Percentiles rank a stretch among this genome's conserved stretches.
phyloP scores from a whole-genome alignment of 2,797 vertebrate genomes.

The Sorex maritimensis region DNA sequence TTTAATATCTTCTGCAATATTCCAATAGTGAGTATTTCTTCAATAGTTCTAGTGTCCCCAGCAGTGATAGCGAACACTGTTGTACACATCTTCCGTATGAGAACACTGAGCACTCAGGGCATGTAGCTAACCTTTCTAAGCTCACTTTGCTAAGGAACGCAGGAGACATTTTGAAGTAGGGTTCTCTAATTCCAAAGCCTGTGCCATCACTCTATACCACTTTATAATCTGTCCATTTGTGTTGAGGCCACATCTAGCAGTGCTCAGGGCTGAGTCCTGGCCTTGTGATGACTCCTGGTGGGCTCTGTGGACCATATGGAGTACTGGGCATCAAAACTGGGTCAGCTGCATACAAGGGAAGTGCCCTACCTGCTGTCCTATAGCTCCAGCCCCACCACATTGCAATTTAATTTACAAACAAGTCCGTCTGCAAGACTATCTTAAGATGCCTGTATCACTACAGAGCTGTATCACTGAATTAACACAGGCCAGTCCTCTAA shows the following conservation, averaged over 20 bases:
- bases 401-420: constrained; percentile 33
- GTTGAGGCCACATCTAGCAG: too few relatives aligned
- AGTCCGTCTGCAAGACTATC: neutral
- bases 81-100: neutral
- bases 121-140: neutral
- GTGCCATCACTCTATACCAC: neutral
- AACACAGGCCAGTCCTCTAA: neutral
- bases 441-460: neutral
- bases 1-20: neutral
- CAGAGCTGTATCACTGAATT: neutral
- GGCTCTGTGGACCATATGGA: too few relatives aligned
- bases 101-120: neutral
- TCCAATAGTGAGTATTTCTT: neutral
- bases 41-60: neutral
- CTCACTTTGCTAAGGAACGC: neutral
- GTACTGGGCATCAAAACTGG: too few relatives aligned
- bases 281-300: too few relatives aligned
- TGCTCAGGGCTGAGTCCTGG: too few relatives aligned
- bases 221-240: too few relatives aligned
- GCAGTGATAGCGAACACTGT: neutral
- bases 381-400: neutral
- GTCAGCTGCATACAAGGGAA: too few relatives aligned
- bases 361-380: too few relatives aligned
- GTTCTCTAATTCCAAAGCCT: neutral
- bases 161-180: neutral